phyloP scores from a whole-genome alignment of 1,140 invertebrate genomes.

The Homarus americanus region DNA sequence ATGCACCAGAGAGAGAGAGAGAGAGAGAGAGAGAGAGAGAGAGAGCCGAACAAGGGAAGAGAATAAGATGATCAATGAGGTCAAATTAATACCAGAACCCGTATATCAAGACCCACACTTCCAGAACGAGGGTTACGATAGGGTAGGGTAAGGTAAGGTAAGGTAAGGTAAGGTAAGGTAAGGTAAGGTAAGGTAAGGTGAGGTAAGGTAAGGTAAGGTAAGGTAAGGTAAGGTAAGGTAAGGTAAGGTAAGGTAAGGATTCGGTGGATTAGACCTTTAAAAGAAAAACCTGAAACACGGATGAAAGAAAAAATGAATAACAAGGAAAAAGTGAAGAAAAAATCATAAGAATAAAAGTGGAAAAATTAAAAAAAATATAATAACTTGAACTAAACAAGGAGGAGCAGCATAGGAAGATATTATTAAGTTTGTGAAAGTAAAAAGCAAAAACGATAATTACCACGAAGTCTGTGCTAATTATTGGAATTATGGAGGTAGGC shows the following conservation, averaged over 20 bases:
- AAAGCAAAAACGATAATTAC: not conserved
- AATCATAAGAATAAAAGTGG: no score
- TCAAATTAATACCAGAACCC: no score
- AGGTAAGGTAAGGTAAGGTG: no score
- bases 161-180: no score
- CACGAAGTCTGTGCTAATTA: constrained; percentile 12
- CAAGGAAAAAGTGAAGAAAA: not conserved
- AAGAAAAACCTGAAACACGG: no score
- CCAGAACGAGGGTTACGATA: no score
- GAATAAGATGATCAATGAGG: not conserved
- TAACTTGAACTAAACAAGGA: not conserved
- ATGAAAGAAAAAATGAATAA: not conserved
- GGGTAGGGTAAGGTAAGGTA: no score
- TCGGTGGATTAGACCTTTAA: no score
- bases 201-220: no score
- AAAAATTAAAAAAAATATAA: not conserved
- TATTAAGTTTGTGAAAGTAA: not conserved
- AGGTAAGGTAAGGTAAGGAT: no score
- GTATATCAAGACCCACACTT: no score
- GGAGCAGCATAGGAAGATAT: not conserved
- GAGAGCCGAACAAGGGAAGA: not conserved
- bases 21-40: constrained; percentile 21
- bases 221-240: no score
- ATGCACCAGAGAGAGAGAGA: constrained; percentile 13
- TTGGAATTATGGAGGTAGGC: not conserved